Evolutionary conservation across 2,113 vertebrate genomes (phyloP).

Genomic region (Rhabdornis inornatus): DNA sequence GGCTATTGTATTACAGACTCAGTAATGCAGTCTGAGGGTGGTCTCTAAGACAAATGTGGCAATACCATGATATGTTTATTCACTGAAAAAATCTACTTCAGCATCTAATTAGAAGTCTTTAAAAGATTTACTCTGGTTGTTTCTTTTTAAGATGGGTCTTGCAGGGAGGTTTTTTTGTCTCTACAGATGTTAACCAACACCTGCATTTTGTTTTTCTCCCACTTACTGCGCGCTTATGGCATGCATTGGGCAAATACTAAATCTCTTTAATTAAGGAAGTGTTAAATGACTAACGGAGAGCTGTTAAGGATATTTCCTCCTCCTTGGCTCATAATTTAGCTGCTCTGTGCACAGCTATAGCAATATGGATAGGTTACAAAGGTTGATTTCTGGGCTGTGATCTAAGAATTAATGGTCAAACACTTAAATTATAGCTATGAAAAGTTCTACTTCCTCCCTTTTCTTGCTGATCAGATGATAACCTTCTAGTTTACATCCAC

Average conservation of each 20-base stretch:
- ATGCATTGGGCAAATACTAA: slow-evolving; percentile 36
- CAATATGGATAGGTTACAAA: neutral
- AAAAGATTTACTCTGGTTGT: slow-evolving; percentile 50
- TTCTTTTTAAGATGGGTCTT: slow-evolving; percentile 41
- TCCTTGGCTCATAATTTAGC: neutral
- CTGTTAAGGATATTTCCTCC: slow-evolving; percentile 8
- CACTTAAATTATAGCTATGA: neutral
- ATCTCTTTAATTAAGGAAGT: slow-evolving; percentile 43
- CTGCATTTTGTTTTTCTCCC: slow-evolving; percentile 49
- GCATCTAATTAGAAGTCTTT: slow-evolving; percentile 70
- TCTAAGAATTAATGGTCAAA: neutral
- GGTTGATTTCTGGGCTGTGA: neutral
- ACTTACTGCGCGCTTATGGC: slow-evolving; percentile 27
- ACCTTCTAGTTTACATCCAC: neutral
- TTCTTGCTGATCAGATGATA: neutral
- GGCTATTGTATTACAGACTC: slow-evolving; percentile 46
- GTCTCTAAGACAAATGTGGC: slow-evolving; percentile 67
- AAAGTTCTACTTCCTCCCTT: neutral
- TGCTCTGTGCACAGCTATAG: neutral
- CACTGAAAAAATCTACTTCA: slow-evolving; percentile 63
- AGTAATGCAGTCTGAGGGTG: slow-evolving; percentile 67
- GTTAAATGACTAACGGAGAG: slow-evolving; percentile 41
- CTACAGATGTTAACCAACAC: slow-evolving; percentile 58
- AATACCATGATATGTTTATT: slow-evolving; percentile 68
- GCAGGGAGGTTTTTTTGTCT: slow-evolving; percentile 47